phyloP scores from a whole-genome alignment of 2,113 vertebrate species.

The Dipodomys ordii region DNA sequence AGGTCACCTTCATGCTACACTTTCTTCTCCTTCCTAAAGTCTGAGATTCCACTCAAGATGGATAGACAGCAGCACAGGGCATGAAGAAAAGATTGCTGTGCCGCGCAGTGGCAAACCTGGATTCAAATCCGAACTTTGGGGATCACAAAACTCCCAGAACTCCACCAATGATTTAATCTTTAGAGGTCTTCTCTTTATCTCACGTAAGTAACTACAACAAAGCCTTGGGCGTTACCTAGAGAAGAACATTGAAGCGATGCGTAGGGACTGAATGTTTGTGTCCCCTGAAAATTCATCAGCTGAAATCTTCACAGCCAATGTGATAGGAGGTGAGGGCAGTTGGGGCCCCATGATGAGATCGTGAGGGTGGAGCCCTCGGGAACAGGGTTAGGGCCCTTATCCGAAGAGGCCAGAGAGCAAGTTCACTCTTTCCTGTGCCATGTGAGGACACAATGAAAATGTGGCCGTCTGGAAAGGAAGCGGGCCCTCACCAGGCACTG shows the following conservation, averaged over 20 bases:
- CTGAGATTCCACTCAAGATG: not conserved
- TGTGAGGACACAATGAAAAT: not conserved
- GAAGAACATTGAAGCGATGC: not conserved
- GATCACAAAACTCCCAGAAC: not conserved
- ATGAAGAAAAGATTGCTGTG: not conserved
- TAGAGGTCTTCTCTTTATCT: not conserved
- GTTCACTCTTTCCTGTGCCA: not conserved
- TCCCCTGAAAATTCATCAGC: not conserved
- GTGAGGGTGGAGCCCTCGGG: not conserved
- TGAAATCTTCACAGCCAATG: not conserved
- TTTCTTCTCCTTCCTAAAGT: not conserved
- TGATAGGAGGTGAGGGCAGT: not conserved
- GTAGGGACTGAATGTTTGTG: no score
- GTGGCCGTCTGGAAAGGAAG: not conserved
- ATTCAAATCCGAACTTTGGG: not conserved
- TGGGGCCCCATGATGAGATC: not conserved
- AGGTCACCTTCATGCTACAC: not conserved
- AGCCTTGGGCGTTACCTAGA: not conserved
- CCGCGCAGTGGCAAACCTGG: rapidly evolving
- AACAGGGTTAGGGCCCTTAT: not conserved
- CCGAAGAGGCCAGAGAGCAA: no score
- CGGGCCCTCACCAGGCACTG: not conserved
- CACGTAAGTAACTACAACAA: not conserved
- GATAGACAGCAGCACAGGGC: not conserved
- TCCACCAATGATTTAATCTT: not conserved